Percentiles rank a stretch among this genome's conserved stretches.
phyloP scores from a whole-genome alignment of 2,113 vertebrate species.

The Silurus meridionalis region DNA sequence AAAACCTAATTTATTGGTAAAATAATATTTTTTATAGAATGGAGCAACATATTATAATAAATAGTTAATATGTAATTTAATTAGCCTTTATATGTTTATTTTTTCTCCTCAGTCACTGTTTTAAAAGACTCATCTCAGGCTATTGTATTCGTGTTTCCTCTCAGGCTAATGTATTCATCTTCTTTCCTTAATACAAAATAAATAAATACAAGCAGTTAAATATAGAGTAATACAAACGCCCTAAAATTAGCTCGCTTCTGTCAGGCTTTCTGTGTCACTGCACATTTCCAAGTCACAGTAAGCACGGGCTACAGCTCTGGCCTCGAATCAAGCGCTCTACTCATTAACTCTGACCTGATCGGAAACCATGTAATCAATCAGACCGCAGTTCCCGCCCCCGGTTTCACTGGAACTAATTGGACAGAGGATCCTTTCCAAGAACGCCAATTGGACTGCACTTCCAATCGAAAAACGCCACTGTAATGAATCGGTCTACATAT shows the following conservation, averaged over 20 bases:
- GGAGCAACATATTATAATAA: too few species aligned
- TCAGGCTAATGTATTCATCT: neutral
- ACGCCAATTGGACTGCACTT: neutral
- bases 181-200: neutral
- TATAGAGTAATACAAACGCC: neutral
- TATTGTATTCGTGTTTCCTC: neutral
- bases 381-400: neutral
- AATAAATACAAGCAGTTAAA: neutral
- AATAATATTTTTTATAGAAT: too few species aligned
- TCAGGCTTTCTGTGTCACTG: neutral
- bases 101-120: neutral
- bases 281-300: neutral
- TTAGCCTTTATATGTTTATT: too few species aligned
- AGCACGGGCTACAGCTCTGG: neutral
- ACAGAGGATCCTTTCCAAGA: neutral
- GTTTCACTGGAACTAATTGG: constrained; percentile 3
- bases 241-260: neutral
- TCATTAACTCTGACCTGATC: constrained; percentile 6
- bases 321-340: neutral
- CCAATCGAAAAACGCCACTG: neutral
- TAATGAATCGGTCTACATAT: neutral
- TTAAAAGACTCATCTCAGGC: neutral
- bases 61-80: too few species aligned
- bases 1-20: too few species aligned
- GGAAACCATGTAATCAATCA: constrained; percentile 13